Percentiles rank a stretch among this genome's conserved stretches.
phyloP scores from a whole-genome alignment of 2,888 invertebrate genomes.

The Megaustenia siamemsis region DNA sequence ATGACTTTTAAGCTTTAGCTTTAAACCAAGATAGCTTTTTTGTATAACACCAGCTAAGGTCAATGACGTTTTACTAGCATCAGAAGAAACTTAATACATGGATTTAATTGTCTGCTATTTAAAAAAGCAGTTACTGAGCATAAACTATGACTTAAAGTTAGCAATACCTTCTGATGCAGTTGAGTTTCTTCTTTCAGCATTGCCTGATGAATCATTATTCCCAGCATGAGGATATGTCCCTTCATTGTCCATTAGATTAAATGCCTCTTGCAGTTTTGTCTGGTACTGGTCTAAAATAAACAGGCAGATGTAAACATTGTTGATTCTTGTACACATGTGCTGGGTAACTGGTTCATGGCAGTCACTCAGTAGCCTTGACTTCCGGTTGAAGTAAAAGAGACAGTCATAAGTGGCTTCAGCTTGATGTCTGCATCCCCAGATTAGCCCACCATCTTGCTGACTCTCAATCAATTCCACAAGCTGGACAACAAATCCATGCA shows the following conservation, averaged over 20 bases:
- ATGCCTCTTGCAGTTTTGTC: conserved; percentile 55
- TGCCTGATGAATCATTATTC: neutral
- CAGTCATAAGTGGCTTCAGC: conserved; percentile 59
- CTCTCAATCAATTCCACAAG: conserved; percentile 65
- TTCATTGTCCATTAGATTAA: conserved; percentile 35
- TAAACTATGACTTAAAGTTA: too few species aligned
- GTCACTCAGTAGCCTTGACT: conserved; percentile 67
- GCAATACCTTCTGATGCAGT: conserved; percentile 23
- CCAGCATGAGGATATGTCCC: neutral
- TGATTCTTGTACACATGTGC: conserved; percentile 74
- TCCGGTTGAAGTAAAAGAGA: conserved; percentile 65
- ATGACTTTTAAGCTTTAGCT: too few species aligned
- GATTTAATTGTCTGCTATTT: too few species aligned
- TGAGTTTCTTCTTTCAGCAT: neutral
- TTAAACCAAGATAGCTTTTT: too few species aligned
- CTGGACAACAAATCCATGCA: conserved; percentile 54
- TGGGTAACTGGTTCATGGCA: conserved; percentile 71
- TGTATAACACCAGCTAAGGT: too few species aligned
- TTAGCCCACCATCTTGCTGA: conserved; percentile 62
- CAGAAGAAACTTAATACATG: too few species aligned
- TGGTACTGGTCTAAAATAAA: conserved; percentile 64
- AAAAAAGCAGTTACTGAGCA: too few species aligned
- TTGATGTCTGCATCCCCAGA: conserved; percentile 75
- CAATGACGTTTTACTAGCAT: too few species aligned
- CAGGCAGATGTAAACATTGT: conserved; percentile 68